Base-by-base conservation (phyloP, 2,113 vertebrate genomes). In the Anolis sagrei region DNA sequence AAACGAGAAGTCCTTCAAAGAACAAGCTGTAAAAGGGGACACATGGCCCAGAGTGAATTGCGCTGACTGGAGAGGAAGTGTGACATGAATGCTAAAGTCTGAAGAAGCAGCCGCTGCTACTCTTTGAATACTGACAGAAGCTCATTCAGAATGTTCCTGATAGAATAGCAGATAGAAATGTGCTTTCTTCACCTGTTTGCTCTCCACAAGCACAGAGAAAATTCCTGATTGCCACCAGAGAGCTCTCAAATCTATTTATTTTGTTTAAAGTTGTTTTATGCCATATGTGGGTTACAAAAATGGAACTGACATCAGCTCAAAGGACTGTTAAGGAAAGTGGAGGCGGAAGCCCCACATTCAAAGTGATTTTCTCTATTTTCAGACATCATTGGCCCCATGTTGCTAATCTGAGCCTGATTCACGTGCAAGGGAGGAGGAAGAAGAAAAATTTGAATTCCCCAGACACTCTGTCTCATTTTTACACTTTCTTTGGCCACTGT, bases 1-100 rank as follows among this genome's bases (percentile, higher is more conserved):
- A 74, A 82, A 89, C 90, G 90, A 92, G 91, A 87, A 54, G 58
- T 64, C 83, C 73, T 85, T 48, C 78, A 86, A 91, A 87, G 79
- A 84, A 82, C 85, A 90, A 81, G 54, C 61, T 86, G 86, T 75
- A 90, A 82, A n/a, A 58, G 6, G 84, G 85, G 85, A 82, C 36
- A 81, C 51, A 83, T 78, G 69, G 44, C 32, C 91, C 91, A 87
- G 77, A 87, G 82, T 82, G 90, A 92, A 90, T 87, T 29, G 81
- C 89, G 86, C 76, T 85, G 88, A 88, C 76, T 88, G 86, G 86
- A 86, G 80, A 89, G 84, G 83, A 88, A 70, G 48, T 68, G 79
- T 36, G 87, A 73, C 51, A 48, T 19, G 77, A 48, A 49, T 64
- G 70, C n/a, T 49, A 54, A 86, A 34, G n/a, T 27, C 27, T 32